phyloP scores from a whole-genome alignment of 2,888 invertebrate genomes.

The Aromia moschata region DNA sequence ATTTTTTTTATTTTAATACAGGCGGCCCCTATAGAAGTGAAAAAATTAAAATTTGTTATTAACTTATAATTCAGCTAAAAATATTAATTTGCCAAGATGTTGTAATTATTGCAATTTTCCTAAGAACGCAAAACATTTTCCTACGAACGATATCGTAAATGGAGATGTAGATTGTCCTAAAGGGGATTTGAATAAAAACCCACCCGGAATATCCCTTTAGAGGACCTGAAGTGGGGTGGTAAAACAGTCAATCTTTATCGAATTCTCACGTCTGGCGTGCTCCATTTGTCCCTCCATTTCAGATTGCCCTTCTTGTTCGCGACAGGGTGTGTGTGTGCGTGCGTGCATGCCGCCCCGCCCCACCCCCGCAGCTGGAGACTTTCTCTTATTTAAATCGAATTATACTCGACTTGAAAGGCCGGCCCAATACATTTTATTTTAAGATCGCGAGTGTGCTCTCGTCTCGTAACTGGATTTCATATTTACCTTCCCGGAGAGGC shows the following conservation, averaged over 20 bases:
- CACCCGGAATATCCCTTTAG: slow-evolving; percentile 29
- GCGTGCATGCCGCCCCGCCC: no score
- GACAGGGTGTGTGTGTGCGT: slow-evolving; percentile 28
- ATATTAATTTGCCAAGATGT: no score
- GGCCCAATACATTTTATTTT: slow-evolving; percentile 43
- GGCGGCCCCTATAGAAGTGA: no score
- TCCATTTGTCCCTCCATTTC: slow-evolving; percentile 58
- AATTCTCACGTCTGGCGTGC: slow-evolving; percentile 59
- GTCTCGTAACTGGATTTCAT: slow-evolving; percentile 34
- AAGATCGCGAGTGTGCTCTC: slow-evolving; percentile 32
- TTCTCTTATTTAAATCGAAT: slow-evolving; percentile 64
- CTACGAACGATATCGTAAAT: slow-evolving; percentile 5
- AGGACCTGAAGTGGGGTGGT: slow-evolving; percentile 47
- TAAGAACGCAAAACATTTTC: no score
- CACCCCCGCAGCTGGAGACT: slow-evolving; percentile 55
- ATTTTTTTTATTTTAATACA: no score
- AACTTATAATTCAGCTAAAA: no score
- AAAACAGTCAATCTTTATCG: slow-evolving; percentile 59
- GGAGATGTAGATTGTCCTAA: slow-evolving; percentile 12
- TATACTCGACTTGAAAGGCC: slow-evolving; percentile 61
- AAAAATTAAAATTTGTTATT: no score
- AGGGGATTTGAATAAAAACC: slow-evolving; percentile 22
- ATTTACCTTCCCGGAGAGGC: slow-evolving; percentile 26
- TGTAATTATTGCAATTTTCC: no score
- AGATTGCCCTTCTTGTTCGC: slow-evolving; percentile 53